Evolutionary conservation across 2,113 vertebrate species (phyloP).

Genomic region (Neotragus moschatus): DNA sequence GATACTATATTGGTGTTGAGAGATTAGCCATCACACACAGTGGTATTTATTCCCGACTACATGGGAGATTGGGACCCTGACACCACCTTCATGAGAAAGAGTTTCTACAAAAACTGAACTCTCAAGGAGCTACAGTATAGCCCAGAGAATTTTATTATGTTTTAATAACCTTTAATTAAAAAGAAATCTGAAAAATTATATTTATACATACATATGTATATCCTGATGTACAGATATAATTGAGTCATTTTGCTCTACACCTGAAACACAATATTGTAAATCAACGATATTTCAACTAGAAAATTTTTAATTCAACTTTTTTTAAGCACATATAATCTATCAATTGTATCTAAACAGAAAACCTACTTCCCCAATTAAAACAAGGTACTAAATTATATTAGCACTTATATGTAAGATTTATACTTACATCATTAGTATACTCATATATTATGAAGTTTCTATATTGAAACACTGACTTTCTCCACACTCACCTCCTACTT

Average conservation of each 20-base stretch:
- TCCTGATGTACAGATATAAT: neutral
- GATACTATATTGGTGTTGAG: neutral
- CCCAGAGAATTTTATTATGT: neutral
- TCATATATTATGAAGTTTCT: neutral
- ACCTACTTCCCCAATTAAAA: neutral
- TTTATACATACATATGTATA: neutral
- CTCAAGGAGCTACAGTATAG: neutral
- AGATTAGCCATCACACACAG: fast-evolving
- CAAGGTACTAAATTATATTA: neutral
- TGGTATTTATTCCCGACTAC: neutral
- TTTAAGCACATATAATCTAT: neutral
- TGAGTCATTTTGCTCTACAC: neutral
- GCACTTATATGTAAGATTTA: neutral
- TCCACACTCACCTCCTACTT: neutral
- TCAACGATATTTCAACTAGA: neutral
- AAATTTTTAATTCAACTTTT: neutral
- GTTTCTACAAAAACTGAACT: neutral
- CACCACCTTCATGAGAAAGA: neutral
- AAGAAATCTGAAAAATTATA: neutral
- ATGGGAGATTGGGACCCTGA: neutral
- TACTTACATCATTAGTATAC: neutral
- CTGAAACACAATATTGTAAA: neutral
- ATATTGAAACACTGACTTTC: neutral
- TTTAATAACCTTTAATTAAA: neutral
- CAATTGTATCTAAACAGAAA: neutral